Evolutionary conservation across 2,113 vertebrate genomes (phyloP).

Genomic region (Lagenorhynchus albirostris): DNA sequence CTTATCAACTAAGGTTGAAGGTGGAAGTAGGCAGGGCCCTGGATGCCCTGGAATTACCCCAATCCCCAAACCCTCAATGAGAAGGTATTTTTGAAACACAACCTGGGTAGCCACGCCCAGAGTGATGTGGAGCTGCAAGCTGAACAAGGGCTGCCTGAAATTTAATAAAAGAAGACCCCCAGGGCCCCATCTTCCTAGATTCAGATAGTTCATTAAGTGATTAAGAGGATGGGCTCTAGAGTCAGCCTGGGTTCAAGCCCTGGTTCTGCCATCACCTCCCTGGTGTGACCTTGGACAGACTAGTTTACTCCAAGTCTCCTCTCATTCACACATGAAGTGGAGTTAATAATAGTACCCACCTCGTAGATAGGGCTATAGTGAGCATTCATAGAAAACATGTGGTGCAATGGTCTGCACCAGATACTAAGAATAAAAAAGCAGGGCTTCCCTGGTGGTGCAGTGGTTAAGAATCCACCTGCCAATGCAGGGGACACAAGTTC

Average conservation of each 20-base stretch:
- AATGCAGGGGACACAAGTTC: too few relatives aligned
- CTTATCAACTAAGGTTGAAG: neutral
- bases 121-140: neutral
- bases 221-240: neutral
- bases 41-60: neutral
- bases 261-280: neutral
- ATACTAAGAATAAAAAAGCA: neutral
- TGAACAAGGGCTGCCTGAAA: neutral
- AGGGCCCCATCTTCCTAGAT: neutral
- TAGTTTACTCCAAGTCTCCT: neutral
- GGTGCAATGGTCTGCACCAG: neutral
- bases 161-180: neutral
- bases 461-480: too few relatives aligned
- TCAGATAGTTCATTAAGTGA: neutral
- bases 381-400: neutral
- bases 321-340: neutral
- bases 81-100: neutral
- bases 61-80: neutral
- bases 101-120: neutral
- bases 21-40: neutral
- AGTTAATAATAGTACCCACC: neutral
- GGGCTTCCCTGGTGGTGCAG: too few relatives aligned
- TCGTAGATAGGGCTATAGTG: neutral
- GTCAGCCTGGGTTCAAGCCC: neutral
- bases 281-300: neutral